Evolutionary conservation across 2,113 vertebrate genomes (phyloP), one percentile per base, ranked within the genome.

Genomic region (Megatriorchis doriae): DNA sequence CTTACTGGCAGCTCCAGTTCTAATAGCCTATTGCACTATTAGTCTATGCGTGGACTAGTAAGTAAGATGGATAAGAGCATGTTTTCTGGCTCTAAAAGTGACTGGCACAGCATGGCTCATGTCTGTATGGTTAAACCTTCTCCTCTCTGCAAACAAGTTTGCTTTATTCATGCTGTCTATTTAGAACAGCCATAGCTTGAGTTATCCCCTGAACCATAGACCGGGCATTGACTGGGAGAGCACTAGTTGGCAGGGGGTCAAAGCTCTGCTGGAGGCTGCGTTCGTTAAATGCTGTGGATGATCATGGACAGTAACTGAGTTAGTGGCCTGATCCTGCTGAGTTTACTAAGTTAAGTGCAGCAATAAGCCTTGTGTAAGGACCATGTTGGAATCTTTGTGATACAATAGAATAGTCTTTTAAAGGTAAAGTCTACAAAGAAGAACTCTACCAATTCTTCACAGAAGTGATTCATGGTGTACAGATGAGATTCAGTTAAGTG

Each of bases 271-370:
- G 42, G n/a, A 53, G 53, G 4, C 23, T 47, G 7, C 43, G 26
- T 43, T 62, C 1, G 0, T 58, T 70, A 71, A 38, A 34, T 1
- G 0, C 10, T 38, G 14, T 43, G 36, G 5, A 4, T 53, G 16
- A 16, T 36, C 48, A 22, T 8, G 6, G 42, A 9, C 23, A 66
- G 18, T 11, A 45, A n/a, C 50, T 53, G 63, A 42, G 29, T 47
- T 55, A 68, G 52, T 3, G 0, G 29, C n/a, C 52, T 83, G 18
- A 63, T 75, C 25, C 56, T 88, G 21, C 38, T 55, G 43, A 75
- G 23, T 82, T 91, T 61, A 20, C 31, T 19, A 48, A 48, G 8
- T 56, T 38, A 50, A 7, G 9, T 63, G 18, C 74, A 53, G 42
- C 58, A 80, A 42, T 62, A 67, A 86, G 58, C 5, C 43, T 13